Conservation (phyloP, 2,113 vertebrate genomes). For the Sclerurus mexicanus region DNA sequence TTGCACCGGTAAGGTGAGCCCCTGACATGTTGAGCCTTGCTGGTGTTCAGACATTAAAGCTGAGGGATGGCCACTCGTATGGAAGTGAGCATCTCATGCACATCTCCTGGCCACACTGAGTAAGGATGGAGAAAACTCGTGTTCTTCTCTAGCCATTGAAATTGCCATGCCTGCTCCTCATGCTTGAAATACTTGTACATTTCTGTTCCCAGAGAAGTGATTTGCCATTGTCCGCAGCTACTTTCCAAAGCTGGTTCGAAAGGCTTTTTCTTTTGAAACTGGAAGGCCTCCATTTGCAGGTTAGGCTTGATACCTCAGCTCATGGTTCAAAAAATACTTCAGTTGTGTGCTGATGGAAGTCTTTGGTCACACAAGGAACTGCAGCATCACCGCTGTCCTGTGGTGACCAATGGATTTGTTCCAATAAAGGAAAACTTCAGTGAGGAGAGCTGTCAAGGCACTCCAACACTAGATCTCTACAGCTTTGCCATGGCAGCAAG, state of each 20-base stretch:
- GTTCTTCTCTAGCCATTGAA: neutral
- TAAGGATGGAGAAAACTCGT: neutral
- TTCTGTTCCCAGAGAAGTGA: neutral
- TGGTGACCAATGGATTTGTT: neutral
- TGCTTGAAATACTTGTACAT: neutral
- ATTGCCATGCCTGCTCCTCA: neutral
- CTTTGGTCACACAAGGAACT: neutral
- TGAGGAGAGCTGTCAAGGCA: neutral
- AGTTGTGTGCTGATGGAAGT: neutral
- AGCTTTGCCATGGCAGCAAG: accelerated
- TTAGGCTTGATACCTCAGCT: neutral
- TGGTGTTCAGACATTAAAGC: neutral
- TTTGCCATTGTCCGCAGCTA: neutral
- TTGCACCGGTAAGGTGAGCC: neutral
- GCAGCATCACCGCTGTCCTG: neutral
- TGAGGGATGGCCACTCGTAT: neutral
- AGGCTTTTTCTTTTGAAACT: neutral
- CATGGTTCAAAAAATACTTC: neutral
- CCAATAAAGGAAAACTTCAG: neutral
- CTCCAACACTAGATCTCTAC: neutral
- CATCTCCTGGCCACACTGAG: neutral
- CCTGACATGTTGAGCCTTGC: neutral
- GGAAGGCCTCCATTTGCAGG: neutral
- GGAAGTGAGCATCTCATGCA: neutral
- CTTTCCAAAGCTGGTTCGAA: neutral